These are phyloP conservation scores for Eulemur rubriventer DNA, from an alignment of 2,797 vertebrate genomes.

Conservation along the genomic window DNA sequence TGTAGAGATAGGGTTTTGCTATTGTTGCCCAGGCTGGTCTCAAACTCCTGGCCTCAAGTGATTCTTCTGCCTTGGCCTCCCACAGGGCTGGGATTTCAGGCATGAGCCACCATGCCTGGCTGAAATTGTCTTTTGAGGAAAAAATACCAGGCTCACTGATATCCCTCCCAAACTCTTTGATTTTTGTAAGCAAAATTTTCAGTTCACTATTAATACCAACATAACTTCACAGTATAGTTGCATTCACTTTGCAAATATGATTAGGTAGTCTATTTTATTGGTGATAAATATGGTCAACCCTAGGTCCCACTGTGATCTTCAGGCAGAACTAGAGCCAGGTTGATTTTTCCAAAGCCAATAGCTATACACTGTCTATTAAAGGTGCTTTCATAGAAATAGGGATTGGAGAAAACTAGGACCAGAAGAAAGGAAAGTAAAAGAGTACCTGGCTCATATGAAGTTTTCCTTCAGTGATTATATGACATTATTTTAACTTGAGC, in stretches of 20 bases:
- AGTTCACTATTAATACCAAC: slow-evolving; percentile 71
- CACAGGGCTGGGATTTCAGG: neutral
- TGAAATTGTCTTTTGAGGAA: slow-evolving; percentile 51
- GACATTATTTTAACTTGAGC: slow-evolving; percentile 4
- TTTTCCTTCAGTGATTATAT: slow-evolving; percentile 24
- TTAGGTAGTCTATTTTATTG: slow-evolving; percentile 35
- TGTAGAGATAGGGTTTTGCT: neutral
- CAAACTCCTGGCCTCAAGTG: neutral
- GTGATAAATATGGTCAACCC: neutral
- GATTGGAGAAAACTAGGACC: neutral
- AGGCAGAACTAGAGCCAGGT: neutral
- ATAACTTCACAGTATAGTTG: slow-evolving; percentile 36
- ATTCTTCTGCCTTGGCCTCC: no score
- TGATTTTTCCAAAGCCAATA: slow-evolving; percentile 3
- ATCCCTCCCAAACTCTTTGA: slow-evolving; percentile 51
- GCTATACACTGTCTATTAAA: neutral
- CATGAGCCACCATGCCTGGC: neutral
- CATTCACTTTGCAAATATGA: neutral
- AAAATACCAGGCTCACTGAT: slow-evolving; percentile 59
- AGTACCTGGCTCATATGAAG: neutral
- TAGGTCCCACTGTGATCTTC: neutral
- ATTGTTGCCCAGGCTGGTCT: neutral
- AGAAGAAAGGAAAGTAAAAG: neutral
- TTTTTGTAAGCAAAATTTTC: slow-evolving; percentile 34
- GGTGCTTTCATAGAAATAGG: slow-evolving; percentile 21